phyloP scores from a whole-genome alignment of 64 coral and sea anemone genomes.

The Montipora efflorescens region DNA sequence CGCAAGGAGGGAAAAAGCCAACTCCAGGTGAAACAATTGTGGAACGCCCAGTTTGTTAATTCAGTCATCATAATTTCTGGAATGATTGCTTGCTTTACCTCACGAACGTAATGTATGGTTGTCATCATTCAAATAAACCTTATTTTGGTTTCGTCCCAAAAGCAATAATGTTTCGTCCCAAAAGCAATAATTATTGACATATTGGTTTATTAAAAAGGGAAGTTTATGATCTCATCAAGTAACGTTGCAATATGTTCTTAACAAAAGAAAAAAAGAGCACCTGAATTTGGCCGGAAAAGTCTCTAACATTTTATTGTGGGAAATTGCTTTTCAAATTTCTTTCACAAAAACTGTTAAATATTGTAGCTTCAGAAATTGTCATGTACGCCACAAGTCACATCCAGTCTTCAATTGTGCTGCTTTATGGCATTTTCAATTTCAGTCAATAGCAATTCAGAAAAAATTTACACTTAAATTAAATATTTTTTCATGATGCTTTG shows the following conservation, averaged over 20 bases:
- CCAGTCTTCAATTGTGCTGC: background rate
- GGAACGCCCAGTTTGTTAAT: background rate
- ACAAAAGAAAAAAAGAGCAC: constrained; percentile 16
- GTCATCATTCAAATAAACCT: background rate
- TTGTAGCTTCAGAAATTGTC: background rate
- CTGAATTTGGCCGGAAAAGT: constrained; percentile 45
- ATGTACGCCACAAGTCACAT: background rate
- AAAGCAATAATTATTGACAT: constrained; percentile 26
- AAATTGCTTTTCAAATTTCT: constrained; percentile 33
- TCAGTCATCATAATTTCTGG: background rate
- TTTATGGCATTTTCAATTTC: background rate
- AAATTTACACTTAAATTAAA: too few species aligned
- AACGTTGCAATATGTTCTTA: constrained; percentile 3
- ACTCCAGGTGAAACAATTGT: background rate
- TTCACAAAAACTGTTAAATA: background rate
- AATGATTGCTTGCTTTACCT: background rate
- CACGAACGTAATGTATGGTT: background rate
- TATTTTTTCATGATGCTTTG: background rate
- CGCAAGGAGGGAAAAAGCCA: background rate
- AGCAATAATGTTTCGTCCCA: background rate
- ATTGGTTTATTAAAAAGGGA: constrained; percentile 25
- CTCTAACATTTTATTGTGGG: constrained; percentile 38
- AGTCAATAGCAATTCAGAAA: background rate
- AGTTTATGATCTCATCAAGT: constrained; percentile 1
- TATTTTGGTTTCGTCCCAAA: background rate